Percentiles rank a stretch among this genome's conserved stretches.
Conservation (phyloP, 1,140 invertebrate genomes). For the Drosophila ogumai region DNA sequence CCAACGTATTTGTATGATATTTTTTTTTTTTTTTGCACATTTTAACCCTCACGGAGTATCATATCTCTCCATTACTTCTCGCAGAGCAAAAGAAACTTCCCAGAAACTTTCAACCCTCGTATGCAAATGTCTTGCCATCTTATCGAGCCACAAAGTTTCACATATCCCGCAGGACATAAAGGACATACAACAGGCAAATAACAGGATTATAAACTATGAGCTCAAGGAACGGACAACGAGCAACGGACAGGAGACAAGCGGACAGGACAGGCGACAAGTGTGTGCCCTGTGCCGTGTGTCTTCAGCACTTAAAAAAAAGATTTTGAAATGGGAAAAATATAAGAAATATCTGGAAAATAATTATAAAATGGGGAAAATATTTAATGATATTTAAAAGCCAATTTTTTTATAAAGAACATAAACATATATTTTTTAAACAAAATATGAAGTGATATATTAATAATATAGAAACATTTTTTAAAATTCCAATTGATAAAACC, state of each 20-base stretch:
- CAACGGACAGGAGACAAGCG: constrained; percentile 48
- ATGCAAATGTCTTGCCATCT: constrained; percentile 74
- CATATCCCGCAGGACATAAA: constrained; percentile 74
- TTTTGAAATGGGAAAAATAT: background rate
- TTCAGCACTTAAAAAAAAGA: background rate
- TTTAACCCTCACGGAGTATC: constrained; percentile 20
- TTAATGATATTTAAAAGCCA: background rate
- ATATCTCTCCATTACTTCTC: constrained; percentile 38
- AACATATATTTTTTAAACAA: too few species aligned
- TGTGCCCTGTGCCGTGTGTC: constrained; percentile 38
- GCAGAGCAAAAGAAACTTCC: constrained; percentile 24
- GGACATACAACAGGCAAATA: constrained; percentile 64
- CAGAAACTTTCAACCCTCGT: constrained; percentile 44
- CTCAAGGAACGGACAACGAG: constrained; percentile 21
- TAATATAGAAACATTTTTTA: too few species aligned
- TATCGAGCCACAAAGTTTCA: constrained; percentile 74
- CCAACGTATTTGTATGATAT: background rate
- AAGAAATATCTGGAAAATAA: background rate
- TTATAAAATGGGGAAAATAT: background rate
- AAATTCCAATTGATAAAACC: too few species aligned
- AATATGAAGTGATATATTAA: too few species aligned
- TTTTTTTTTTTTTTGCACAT: background rate
- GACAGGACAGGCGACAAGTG: constrained; percentile 56
- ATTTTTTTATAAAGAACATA: too few species aligned
- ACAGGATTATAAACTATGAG: constrained; percentile 62